These are phyloP conservation scores for Hipposideros larvatus DNA, from an alignment of 2,797 vertebrate genomes.

Conservation along the genomic window DNA sequence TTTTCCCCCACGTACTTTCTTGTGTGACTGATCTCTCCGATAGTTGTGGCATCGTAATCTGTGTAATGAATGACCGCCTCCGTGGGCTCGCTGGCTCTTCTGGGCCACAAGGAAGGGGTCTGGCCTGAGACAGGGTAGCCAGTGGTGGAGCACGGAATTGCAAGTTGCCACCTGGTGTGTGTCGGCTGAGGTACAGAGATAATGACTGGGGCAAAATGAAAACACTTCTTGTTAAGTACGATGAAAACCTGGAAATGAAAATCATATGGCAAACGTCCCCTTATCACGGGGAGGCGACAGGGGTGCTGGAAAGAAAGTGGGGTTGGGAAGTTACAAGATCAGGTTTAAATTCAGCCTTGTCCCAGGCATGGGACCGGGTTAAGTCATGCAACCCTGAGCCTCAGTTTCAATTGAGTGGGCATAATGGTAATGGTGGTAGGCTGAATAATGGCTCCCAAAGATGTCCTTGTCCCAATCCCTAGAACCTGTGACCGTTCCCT, in stretches of 20 bases:
- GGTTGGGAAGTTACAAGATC: not conserved
- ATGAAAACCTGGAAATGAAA: not conserved
- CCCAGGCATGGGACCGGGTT: not conserved
- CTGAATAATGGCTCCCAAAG: not conserved
- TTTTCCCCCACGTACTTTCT: not conserved
- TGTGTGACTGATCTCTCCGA: not conserved
- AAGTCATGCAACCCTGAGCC: not conserved
- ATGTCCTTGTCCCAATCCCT: not conserved
- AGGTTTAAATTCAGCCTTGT: not conserved
- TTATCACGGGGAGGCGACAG: not conserved
- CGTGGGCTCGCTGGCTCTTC: not conserved
- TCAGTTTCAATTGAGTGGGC: not conserved
- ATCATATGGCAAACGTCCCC: not conserved
- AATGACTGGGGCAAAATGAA: not conserved
- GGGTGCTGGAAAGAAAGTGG: not conserved
- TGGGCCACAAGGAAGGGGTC: not conserved
- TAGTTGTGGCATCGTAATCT: not conserved
- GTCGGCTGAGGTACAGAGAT: not conserved
- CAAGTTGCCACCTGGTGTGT: not conserved
- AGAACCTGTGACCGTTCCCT: not conserved
- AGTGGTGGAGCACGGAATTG: not conserved
- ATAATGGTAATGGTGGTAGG: rapidly evolving
- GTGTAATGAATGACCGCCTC: not conserved
- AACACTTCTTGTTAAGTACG: not conserved
- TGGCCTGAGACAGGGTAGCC: not conserved